These are phyloP conservation scores for Ibidorhyncha struthersii DNA, from an alignment of 2,113 vertebrate species.

Conservation along the genomic window DNA sequence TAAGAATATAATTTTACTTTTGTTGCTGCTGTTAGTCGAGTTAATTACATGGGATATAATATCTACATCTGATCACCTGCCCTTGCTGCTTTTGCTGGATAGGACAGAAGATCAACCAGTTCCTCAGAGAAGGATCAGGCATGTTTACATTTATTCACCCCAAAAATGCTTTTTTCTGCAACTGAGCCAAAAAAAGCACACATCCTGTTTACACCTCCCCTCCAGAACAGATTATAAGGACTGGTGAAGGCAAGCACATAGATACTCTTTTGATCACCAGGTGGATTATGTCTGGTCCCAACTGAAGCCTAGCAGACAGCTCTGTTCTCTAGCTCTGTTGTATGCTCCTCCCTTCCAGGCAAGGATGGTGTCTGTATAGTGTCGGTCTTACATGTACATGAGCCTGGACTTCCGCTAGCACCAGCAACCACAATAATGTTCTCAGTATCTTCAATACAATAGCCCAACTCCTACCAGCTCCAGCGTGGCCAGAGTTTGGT, in stretches of 20 bases:
- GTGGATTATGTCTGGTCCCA: background rate
- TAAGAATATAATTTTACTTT: background rate
- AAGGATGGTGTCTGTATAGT: background rate
- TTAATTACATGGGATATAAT: background rate
- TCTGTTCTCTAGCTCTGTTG: background rate
- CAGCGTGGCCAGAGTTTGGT: background rate
- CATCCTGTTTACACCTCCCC: background rate
- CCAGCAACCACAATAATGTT: accelerated
- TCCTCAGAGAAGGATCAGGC: background rate
- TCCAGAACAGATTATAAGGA: background rate
- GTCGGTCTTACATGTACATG: background rate
- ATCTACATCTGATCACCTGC: background rate
- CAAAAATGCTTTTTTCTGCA: background rate
- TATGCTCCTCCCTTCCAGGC: background rate
- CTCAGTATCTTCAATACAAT: background rate
- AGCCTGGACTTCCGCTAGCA: background rate
- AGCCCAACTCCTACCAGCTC: background rate
- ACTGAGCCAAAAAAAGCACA: background rate
- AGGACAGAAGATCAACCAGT: background rate
- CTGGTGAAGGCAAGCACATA: background rate
- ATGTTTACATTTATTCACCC: accelerated
- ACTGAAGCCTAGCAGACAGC: background rate
- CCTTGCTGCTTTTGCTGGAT: background rate
- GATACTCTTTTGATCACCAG: background rate
- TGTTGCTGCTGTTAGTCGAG: background rate